Evolutionary conservation across 2,888 invertebrate genomes (phyloP).

Genomic region (Julus scandinavius): DNA sequence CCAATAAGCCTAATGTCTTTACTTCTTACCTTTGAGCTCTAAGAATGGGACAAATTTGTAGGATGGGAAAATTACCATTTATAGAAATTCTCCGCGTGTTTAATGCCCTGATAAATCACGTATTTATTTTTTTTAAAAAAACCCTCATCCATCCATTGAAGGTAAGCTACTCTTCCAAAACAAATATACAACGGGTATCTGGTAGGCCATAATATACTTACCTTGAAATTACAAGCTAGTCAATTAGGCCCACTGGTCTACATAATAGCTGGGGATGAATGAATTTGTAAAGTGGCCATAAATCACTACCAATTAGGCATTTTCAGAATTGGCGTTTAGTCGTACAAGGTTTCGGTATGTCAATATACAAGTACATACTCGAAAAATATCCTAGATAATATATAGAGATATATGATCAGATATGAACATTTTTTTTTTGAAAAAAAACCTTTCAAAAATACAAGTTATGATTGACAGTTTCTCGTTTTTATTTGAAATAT

Average conservation of each 20-base stretch:
- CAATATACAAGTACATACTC: no score
- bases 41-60: conserved; percentile 23
- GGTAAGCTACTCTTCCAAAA: neutral
- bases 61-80: neutral
- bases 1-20: conserved; percentile 33
- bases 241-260: neutral
- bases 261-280: neutral
- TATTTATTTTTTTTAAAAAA: conserved; percentile 9
- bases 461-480: no score
- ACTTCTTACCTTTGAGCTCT: conserved; percentile 6
- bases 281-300: conserved; percentile 7
- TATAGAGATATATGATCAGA: no score
- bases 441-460: no score
- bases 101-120: conserved; percentile 17
- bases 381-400: no score
- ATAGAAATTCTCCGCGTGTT: conserved; percentile 26
- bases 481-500: no score
- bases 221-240: conserved; percentile 16
- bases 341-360: no score
- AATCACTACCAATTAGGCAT: conserved; percentile 21
- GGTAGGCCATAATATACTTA: neutral
- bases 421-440: no score
- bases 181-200: conserved; percentile 17
- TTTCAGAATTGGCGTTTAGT: neutral
- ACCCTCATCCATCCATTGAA: neutral